These are phyloP conservation scores for Syrmaticus mikado DNA, from an alignment of 2,113 vertebrate species.

Conservation along the genomic window DNA sequence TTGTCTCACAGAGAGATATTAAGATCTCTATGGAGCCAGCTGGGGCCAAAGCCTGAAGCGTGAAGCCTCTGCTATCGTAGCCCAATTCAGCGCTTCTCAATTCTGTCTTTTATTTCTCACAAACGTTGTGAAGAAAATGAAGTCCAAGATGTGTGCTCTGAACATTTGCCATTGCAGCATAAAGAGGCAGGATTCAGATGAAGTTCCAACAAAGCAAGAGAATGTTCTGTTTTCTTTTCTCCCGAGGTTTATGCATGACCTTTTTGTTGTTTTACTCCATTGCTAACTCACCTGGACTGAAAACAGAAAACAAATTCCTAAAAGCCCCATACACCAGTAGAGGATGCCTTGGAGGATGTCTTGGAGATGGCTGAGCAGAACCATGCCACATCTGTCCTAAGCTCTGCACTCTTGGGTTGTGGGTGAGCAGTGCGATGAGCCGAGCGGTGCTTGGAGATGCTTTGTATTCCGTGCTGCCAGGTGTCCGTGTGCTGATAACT, in stretches of 20 bases:
- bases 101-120: not conserved
- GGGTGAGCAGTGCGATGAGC: not conserved
- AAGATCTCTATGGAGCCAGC: not conserved
- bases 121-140: not conserved
- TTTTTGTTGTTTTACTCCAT: not conserved
- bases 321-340: rapidly evolving
- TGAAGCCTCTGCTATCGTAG: not conserved
- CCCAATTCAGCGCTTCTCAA: not conserved
- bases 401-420: not conserved
- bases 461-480: rapidly evolving
- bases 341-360: not conserved
- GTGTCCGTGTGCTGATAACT: not conserved
- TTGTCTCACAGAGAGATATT: not conserved
- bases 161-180: not conserved
- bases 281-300: not conserved
- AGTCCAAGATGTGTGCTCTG: not conserved
- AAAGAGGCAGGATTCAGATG: not conserved
- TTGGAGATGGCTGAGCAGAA: not conserved
- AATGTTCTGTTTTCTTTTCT: not conserved
- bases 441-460: not conserved
- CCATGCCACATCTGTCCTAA: rapidly evolving
- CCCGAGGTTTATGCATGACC: not conserved
- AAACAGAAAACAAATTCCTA: not conserved
- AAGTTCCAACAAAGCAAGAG: not conserved
- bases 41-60: not conserved